phyloP scores from a whole-genome alignment of 2,888 invertebrate genomes.

The Cantharis rustica region DNA sequence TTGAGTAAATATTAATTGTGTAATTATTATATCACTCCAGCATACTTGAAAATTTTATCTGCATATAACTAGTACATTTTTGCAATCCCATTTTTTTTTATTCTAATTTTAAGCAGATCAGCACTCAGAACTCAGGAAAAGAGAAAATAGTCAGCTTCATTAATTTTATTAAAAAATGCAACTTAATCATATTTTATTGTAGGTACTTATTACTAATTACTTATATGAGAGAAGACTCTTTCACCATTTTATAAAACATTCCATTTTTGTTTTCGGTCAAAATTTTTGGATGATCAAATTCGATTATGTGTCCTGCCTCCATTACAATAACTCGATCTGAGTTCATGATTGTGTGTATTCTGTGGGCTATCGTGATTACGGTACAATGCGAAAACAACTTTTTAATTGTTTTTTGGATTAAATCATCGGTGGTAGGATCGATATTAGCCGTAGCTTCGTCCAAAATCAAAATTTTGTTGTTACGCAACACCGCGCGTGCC shows the following conservation, averaged over 20 bases:
- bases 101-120: background rate
- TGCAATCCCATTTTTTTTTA: background rate
- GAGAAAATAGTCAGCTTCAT: background rate
- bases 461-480: slow-evolving; percentile 45
- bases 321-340: slow-evolving; percentile 80
- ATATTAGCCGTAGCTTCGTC: slow-evolving; percentile 82
- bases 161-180: background rate
- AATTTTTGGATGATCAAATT: slow-evolving; percentile 74
- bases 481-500: slow-evolving; percentile 64
- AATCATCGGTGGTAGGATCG: slow-evolving; percentile 72
- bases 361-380: slow-evolving; percentile 80
- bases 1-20: no score
- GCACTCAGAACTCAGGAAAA: background rate
- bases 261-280: slow-evolving; percentile 65
- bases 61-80: no score
- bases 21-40: no score
- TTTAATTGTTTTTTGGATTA: slow-evolving; percentile 77
- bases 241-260: slow-evolving; percentile 68
- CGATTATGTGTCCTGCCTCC: slow-evolving; percentile 74
- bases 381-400: slow-evolving; percentile 74
- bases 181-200: background rate
- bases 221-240: slow-evolving; percentile 67
- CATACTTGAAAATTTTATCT: no score
- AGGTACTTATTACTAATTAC: background rate
- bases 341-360: slow-evolving; percentile 83